Conservation (phyloP, 1,140 invertebrate genomes). For the Papilio polyxenes region DNA sequence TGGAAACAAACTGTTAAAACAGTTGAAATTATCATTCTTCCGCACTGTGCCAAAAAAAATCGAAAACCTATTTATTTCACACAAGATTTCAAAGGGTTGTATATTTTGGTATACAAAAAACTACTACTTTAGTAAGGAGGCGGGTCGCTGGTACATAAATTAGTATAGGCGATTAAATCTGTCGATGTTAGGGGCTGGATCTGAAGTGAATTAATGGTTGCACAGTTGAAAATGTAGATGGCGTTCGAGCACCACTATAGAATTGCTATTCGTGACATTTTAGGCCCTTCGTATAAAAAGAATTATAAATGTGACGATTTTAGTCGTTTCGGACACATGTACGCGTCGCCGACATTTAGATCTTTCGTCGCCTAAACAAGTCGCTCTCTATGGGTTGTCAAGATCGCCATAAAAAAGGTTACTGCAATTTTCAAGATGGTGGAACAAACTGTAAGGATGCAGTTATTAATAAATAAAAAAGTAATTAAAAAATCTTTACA, state of each 20-base stretch:
- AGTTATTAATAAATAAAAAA: too few relatives aligned
- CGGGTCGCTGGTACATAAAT: slow-evolving; percentile 1
- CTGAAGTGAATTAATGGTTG: slow-evolving; percentile 12
- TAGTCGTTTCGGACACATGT: too few relatives aligned
- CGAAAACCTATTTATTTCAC: not conserved
- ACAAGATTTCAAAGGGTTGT: not conserved
- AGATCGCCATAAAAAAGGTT: too few relatives aligned
- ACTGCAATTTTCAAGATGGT: too few relatives aligned
- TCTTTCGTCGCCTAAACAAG: too few relatives aligned
- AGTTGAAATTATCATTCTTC: not conserved
- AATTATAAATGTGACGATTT: too few relatives aligned
- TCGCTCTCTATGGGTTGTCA: too few relatives aligned
- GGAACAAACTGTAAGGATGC: too few relatives aligned
- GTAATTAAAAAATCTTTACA: too few relatives aligned
- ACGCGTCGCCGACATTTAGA: too few relatives aligned
- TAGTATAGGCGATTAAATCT: slow-evolving; percentile 15
- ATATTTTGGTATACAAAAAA: not conserved
- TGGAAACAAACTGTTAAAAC: too few relatives aligned
- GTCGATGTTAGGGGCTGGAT: slow-evolving; percentile 19
- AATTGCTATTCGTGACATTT: not conserved
- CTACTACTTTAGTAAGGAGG: not conserved
- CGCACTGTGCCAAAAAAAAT: not conserved
- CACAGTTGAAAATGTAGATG: slow-evolving; percentile 10
- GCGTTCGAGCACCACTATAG: not conserved
- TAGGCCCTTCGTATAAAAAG: not conserved